Conservation (phyloP, 2,888 invertebrate species). For the Amphipyra tragopoginis region DNA sequence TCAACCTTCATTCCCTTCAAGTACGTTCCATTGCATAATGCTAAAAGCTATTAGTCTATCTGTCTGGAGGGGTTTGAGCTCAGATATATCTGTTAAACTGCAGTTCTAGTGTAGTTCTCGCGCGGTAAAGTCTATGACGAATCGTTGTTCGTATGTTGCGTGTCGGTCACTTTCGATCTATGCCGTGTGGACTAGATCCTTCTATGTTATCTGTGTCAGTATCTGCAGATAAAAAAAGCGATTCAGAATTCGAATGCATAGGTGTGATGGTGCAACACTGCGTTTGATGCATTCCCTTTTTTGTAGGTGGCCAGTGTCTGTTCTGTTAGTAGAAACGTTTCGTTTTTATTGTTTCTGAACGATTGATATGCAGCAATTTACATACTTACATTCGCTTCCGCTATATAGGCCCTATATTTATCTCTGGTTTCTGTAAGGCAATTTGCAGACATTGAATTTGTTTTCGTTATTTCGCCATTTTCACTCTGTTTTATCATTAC, state of each 20-base stretch:
- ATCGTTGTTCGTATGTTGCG: background rate
- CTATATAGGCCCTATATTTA: too few species aligned
- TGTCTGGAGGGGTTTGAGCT: constrained; percentile 54
- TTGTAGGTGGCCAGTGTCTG: constrained; percentile 28
- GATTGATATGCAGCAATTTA: too few species aligned
- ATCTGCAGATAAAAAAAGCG: constrained; percentile 10
- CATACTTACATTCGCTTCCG: too few species aligned
- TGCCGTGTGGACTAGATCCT: constrained; percentile 42
- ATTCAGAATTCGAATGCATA: constrained; percentile 33
- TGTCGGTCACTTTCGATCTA: constrained; percentile 49
- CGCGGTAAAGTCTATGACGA: constrained; percentile 52
- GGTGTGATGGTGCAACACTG: constrained; percentile 12
- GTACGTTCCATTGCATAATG: constrained; percentile 54
- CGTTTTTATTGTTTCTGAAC: background rate
- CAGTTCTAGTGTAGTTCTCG: constrained; percentile 36
- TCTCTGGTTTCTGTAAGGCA: too few species aligned
- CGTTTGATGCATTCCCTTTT: constrained; percentile 10
- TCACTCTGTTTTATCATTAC: constrained; percentile 3
- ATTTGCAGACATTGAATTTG: too few species aligned
- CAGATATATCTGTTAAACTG: constrained; percentile 21
- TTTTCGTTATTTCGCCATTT: too few species aligned
- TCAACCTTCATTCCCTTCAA: constrained; percentile 43
- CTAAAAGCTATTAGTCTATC: constrained; percentile 50
- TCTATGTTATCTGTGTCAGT: constrained; percentile 36
- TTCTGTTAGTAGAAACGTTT: background rate